Base-by-base conservation (phyloP, 2,888 invertebrate species). In the Limnephilus auricula region DNA sequence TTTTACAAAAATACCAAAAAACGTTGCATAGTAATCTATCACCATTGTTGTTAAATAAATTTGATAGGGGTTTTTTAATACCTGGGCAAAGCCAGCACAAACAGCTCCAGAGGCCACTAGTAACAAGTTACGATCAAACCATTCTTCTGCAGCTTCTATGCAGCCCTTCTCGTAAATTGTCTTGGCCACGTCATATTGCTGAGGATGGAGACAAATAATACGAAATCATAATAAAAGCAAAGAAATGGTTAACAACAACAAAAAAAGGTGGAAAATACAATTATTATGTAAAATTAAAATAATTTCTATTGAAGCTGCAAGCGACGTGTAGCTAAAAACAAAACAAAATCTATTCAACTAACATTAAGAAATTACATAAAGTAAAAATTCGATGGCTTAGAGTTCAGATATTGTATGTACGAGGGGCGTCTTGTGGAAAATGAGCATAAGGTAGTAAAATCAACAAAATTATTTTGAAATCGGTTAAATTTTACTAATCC, bases 101-200 rank as follows among this genome's bases (percentile, higher is more conserved):
- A 99, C 98, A 94, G 98, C 97, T 93, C 97, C 97, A 90, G 98
- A 98, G 93, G 99, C 98, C 94, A 99, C 98, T 94, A 98, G 97
- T 95, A 99, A 97, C 94, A 99, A 97, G 96, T 99, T 99, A 94
- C 97, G 97, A 95, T 99, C 99, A 94, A 99, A 97, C 99, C 99
- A 99, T 94, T 98, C 98, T 95, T 99, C 99, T 83, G 98, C 98
- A 91, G 99, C 98, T 94, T 98, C 98, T 94, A 99, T 96, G 95
- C 99, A 99, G 94, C 99, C 99, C 94, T 98, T 98, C 95, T 99
- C 99, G 96, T 98, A 98, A 95, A 98, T 97, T 94, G 97, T 98
- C 96, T 98, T 98, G 94, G 97, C 96, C 94, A 97, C 97, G 95
- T 98, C 98, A 96, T 96, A 97, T 95, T 95, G 97, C 98, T 98